Base-by-base conservation (phyloP, 2,113 vertebrate species). In the Lethenteron camtschaticum region DNA sequence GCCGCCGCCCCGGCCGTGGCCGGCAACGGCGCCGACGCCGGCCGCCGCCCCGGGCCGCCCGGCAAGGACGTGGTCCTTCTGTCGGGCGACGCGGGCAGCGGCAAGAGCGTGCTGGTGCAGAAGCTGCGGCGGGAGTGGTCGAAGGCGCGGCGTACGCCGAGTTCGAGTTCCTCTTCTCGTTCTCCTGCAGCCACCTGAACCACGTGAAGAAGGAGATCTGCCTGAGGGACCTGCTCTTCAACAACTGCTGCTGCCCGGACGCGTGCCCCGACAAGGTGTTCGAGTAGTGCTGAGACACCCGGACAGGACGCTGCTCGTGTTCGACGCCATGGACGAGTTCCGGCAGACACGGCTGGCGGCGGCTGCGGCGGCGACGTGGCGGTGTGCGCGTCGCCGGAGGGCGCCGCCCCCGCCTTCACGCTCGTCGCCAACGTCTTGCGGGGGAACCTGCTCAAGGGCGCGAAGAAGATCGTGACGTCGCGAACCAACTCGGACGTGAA, bases 251-350 rank as follows among this genome's bases (percentile, higher is more conserved):
- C 56, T 90, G 87, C 86, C 84, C 84, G 0, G 83, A 88, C 58
- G 71, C 74, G 4, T 77, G 79, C 12, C 83, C 80, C 57, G 79
- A 82, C 11, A 77, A 80, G 8, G 72, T 89, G 70, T 87, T 88
- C 73, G 83, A 80, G 73, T 85, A 83, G 83, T 90, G 57, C 76
- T 85, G 14, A 82, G 85, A 70, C 75, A 85, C 70, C 85, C 87
- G 0, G 76, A 85, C 41, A 75, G 78, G 9, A 74, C 84, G 55
- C 79, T 89, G 14, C 78, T 90, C n/a, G 87, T 83, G 9, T 86
- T 90, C 1, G 87, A 90, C 10, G 86, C 86, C 59, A 81, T 89
- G 14, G 87, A 90, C 20, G 87, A 90, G 75, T 83, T 90, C 73
- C 82, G 77, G 73, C 80, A 72, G 74, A 72, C 56, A 86, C 88